Percentiles rank a stretch among this genome's conserved stretches.
These are phyloP conservation scores for Heliconius eleuchia DNA, from an alignment of 1,140 invertebrate species.

Conservation along the genomic window DNA sequence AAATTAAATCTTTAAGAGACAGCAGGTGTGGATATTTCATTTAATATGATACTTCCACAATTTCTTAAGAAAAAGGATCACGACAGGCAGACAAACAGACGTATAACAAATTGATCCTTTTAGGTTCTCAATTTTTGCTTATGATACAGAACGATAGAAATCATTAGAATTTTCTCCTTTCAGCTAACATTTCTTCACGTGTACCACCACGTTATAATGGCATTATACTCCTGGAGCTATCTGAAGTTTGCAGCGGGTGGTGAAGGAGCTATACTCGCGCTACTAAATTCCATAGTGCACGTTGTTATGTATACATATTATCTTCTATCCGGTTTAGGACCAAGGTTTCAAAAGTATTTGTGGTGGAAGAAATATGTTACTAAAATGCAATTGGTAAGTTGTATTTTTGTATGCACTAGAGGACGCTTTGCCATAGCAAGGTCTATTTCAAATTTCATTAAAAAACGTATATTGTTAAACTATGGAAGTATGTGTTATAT, in stretches of 20 bases:
- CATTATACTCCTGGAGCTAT: constrained; percentile 82
- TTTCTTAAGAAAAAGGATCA: too few species aligned
- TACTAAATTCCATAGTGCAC: constrained; percentile 87
- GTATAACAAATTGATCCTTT: too few species aligned
- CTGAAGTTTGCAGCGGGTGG: constrained; percentile 83
- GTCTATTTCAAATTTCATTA: too few species aligned
- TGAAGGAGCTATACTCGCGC: constrained; percentile 83
- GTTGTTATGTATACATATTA: constrained; percentile 94
- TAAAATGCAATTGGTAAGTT: constrained; percentile 88
- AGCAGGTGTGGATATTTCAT: too few species aligned
- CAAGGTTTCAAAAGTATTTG: constrained; percentile 90
- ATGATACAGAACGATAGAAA: not conserved
- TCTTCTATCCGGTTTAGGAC: constrained; percentile 90
- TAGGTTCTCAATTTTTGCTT: too few species aligned
- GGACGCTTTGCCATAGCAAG: too few species aligned
- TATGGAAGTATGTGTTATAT: too few species aligned
- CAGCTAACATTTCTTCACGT: constrained; percentile 90
- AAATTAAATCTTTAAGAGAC: too few species aligned
- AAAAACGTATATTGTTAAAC: too few species aligned
- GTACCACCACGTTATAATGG: constrained; percentile 88
- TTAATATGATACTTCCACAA: too few species aligned
- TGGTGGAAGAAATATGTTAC: constrained; percentile 98
- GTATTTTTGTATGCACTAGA: constrained; percentile 29
- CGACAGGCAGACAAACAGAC: too few species aligned
- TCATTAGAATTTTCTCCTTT: constrained; percentile 47